phyloP scores from a whole-genome alignment of 92 coral and sea anemone genomes.

The Parazoanthus swiftii region DNA sequence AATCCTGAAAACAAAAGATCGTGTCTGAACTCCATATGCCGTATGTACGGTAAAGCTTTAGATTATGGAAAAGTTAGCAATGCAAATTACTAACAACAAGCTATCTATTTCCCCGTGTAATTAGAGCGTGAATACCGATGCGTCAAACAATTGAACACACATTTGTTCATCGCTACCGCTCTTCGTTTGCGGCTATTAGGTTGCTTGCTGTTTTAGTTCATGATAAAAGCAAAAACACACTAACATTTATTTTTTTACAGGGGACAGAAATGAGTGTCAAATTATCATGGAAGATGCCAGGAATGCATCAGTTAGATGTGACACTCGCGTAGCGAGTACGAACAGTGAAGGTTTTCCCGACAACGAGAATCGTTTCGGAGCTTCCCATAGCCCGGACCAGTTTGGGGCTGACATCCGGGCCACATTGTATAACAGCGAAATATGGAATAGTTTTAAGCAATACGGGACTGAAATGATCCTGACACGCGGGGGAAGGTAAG shows the following conservation, averaged over 20 bases:
- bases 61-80: too few species aligned
- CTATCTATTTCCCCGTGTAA: too few species aligned
- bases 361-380: background rate
- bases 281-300: background rate
- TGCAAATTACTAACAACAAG: too few species aligned
- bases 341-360: background rate
- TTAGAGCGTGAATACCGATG: too few species aligned
- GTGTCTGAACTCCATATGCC: too few species aligned
- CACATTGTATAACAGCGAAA: background rate
- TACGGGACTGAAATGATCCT: conserved; percentile 37
- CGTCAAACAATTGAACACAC: too few species aligned
- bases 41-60: too few species aligned
- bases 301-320: background rate
- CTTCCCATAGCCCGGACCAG: background rate
- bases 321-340: background rate
- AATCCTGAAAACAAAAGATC: too few species aligned
- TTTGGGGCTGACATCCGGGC: conserved; percentile 3
- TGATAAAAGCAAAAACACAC: background rate
- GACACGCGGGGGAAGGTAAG: conserved; percentile 30
- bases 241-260: background rate
- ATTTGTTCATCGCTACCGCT: too few species aligned
- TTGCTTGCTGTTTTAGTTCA: too few species aligned
- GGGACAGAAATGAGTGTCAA: background rate
- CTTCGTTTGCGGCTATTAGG: too few species aligned
- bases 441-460: conserved; percentile 22